A percentile compares a stretch with the other conserved stretches of the same genome.
phyloP scores from a whole-genome alignment of 1,140 invertebrate species.

The Zophobas atratus region DNA sequence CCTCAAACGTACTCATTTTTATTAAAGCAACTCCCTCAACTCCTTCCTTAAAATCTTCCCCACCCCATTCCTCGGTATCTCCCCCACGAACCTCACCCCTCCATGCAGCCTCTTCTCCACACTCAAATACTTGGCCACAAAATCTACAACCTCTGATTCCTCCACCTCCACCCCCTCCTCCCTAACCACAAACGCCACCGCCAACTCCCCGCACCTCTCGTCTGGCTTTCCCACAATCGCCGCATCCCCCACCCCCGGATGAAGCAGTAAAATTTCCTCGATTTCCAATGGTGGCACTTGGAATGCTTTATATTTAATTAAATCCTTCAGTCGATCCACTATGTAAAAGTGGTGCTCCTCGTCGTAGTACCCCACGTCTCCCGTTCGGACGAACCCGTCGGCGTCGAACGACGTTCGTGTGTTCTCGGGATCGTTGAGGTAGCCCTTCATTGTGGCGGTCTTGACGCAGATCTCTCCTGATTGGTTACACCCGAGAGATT shows the following conservation, averaged over 20 bases:
- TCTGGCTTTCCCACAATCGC: conserved; percentile 83
- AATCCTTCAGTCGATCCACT: conserved; percentile 88
- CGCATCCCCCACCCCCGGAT: conserved; percentile 79
- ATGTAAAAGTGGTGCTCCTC: conserved; percentile 70
- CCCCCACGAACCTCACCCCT: conserved; percentile 7
- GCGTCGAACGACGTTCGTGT: not conserved
- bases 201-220: conserved; percentile 76
- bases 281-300: conserved; percentile 84
- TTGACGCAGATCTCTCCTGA: conserved; percentile 80
- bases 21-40: conserved; percentile 5
- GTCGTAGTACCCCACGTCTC: conserved; percentile 8
- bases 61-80: not conserved
- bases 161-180: conserved; percentile 54
- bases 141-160: not conserved
- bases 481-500: conserved; percentile 73
- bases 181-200: conserved; percentile 79
- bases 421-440: conserved; percentile 59
- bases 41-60: conserved; percentile 18
- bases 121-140: not conserved
- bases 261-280: conserved; percentile 78
- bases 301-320: conserved; percentile 88
- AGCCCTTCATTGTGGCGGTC: conserved; percentile 78
- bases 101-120: conserved; percentile 12
- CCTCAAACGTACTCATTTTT: not conserved
- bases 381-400: not conserved